Percentiles rank a stretch among this genome's conserved stretches.
phyloP scores from a whole-genome alignment of 2,797 vertebrate genomes.

The Eleutherodactylus coqui region DNA sequence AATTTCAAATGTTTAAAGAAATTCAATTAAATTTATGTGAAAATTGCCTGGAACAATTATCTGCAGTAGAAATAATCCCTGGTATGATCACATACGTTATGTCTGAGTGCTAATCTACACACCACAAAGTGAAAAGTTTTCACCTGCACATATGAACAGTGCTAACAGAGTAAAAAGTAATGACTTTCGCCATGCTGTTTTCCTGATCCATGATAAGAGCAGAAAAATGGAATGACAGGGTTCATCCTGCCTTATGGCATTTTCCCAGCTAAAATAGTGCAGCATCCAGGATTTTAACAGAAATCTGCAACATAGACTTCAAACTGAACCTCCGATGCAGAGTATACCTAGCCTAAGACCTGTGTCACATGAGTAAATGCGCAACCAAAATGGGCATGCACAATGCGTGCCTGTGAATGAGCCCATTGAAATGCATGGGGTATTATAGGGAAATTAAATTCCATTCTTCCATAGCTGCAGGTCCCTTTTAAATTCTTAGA shows the following conservation, averaged over 20 bases:
- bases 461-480: not conserved
- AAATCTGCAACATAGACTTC: too few relatives aligned
- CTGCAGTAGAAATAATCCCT: not conserved
- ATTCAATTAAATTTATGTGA: not conserved
- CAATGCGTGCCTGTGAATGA: too few relatives aligned
- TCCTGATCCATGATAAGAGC: too few relatives aligned
- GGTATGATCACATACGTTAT: not conserved
- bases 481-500: not conserved
- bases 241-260: too few relatives aligned
- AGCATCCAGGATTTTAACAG: too few relatives aligned
- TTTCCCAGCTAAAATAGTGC: too few relatives aligned
- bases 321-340: too few relatives aligned
- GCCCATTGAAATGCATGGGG: not conserved
- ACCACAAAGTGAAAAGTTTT: conserved; percentile 3
- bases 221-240: too few relatives aligned
- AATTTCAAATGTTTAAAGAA: conserved; percentile 17
- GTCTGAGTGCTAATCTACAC: not conserved
- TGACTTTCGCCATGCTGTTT: too few relatives aligned
- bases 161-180: not conserved
- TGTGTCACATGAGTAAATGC: too few relatives aligned
- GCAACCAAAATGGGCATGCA: too few relatives aligned
- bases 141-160: not conserved
- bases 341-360: too few relatives aligned
- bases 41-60: not conserved
- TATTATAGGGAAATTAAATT: not conserved